Conservation (phyloP, 2,797 vertebrate species). For the Aselliscus stoliczkanus region DNA sequence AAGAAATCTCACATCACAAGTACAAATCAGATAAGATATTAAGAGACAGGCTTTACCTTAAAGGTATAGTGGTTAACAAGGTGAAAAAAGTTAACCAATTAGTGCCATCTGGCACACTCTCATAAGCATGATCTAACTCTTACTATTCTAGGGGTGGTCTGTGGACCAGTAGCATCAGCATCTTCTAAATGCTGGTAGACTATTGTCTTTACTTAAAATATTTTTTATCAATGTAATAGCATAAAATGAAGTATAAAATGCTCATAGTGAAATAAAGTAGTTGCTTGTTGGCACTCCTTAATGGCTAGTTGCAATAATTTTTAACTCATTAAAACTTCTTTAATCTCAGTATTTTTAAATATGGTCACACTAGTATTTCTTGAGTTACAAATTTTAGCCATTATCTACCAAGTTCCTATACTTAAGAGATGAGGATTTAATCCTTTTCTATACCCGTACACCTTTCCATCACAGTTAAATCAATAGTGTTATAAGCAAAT, state of each 20-base stretch:
- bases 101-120: not conserved
- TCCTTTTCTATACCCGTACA: not conserved
- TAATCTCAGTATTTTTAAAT: not conserved
- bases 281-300: not conserved
- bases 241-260: not conserved
- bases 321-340: not conserved
- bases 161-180: not conserved
- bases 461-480: not conserved
- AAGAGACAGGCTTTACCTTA: not conserved
- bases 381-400: not conserved
- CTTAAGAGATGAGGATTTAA: not conserved
- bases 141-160: not conserved
- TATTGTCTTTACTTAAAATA: not conserved
- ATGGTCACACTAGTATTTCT: not conserved
- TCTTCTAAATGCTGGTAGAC: not conserved
- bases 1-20: not conserved
- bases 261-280: not conserved
- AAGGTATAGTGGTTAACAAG: not conserved
- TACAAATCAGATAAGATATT: not conserved
- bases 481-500: not conserved
- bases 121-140: not conserved
- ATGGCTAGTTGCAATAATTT: not conserved
- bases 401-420: not conserved
- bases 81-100: not conserved
- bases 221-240: not conserved